phyloP scores from a whole-genome alignment of 2,797 vertebrate species.

The Pseudochromis fuscus region DNA sequence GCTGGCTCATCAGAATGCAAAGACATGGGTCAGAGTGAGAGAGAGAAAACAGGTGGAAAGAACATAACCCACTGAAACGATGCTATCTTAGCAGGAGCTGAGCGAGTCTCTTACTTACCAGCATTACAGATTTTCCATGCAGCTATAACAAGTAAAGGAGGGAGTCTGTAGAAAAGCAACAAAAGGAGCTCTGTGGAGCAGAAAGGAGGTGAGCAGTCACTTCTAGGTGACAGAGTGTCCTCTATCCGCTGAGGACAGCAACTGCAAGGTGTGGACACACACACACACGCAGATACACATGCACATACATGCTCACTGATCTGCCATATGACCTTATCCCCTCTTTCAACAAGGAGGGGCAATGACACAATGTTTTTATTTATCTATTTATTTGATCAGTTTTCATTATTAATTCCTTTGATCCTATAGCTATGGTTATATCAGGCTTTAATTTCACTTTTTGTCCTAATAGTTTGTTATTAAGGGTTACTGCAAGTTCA shows the following conservation, averaged over 20 bases:
- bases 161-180: conserved; percentile 9
- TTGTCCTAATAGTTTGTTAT: too few relatives aligned
- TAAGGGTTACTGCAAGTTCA: too few relatives aligned
- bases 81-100: conserved; percentile 33
- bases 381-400: not conserved
- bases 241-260: conserved; percentile 30
- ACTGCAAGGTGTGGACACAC: conserved; percentile 21
- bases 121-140: conserved; percentile 21
- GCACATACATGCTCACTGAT: conserved; percentile 8
- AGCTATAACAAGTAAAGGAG: conserved; percentile 8
- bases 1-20: conserved; percentile 82
- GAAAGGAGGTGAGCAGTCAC: conserved; percentile 18
- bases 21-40: conserved; percentile 65
- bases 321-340: conserved; percentile 20
- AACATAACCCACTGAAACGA: conserved; percentile 52
- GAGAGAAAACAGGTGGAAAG: conserved; percentile 68
- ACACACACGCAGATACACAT: not conserved
- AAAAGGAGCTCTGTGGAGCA: conserved; percentile 9
- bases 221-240: conserved; percentile 40
- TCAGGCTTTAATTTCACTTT: too few relatives aligned
- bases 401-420: not conserved
- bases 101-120: not conserved
- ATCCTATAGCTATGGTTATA: too few relatives aligned
- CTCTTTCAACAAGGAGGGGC: not conserved
- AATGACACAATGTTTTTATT: not conserved